A percentile compares a stretch with the other conserved stretches of the same genome.
Evolutionary conservation across 2,113 vertebrate genomes (phyloP).

Genomic region (Lathamus discolor): DNA sequence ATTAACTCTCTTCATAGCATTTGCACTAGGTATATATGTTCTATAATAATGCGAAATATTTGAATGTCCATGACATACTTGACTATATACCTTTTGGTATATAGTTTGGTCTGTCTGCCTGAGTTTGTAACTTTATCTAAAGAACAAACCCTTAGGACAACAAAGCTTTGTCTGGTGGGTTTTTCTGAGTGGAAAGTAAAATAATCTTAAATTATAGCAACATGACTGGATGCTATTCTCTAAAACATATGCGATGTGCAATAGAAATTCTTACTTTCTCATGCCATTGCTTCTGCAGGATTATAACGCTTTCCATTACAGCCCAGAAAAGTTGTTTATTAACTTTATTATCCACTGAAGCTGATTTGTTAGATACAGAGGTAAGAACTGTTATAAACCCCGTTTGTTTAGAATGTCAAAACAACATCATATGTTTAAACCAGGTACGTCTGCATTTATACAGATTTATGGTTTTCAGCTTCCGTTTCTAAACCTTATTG

Average conservation of each 20-base stretch:
- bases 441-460: not conserved
- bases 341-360: not conserved
- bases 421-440: not conserved
- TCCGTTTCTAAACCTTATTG: not conserved
- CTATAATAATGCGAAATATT: not conserved
- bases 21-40: not conserved
- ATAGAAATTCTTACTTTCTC: not conserved
- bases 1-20: not conserved
- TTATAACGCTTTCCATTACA: not conserved
- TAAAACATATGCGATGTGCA: not conserved
- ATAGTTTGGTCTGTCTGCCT: not conserved
- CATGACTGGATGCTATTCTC: not conserved
- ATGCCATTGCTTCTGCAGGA: not conserved
- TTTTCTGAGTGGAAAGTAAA: not conserved
- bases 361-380: not conserved
- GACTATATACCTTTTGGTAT: not conserved
- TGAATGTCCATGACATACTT: not conserved
- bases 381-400: not conserved
- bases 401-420: not conserved
- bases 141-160: not conserved
- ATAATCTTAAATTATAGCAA: not conserved
- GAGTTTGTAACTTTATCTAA: not conserved
- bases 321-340: not conserved
- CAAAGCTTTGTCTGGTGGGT: not conserved
- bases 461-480: not conserved